Percentiles rank a stretch among this genome's conserved stretches.
Conservation (phyloP, 2,797 vertebrate species). For the Amblyraja radiata region DNA sequence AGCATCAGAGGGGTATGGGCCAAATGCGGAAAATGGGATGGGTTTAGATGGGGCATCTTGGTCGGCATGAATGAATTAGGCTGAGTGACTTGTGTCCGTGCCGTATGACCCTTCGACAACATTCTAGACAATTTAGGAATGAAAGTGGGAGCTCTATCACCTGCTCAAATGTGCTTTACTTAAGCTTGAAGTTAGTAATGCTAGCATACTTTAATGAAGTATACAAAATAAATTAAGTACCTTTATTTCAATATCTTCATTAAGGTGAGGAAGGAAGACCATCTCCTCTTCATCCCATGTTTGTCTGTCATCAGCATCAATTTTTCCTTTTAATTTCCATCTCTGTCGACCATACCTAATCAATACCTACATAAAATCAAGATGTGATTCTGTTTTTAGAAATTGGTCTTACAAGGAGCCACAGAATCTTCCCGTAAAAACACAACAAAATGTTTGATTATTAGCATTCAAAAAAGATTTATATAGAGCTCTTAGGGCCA, state of each 20-base stretch:
- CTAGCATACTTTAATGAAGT: background rate
- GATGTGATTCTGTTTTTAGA: background rate
- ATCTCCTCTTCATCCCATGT: conserved; percentile 87
- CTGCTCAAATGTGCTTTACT: background rate
- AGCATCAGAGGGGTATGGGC: too few relatives aligned
- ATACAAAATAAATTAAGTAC: conserved; percentile 49
- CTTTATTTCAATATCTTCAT: conserved; percentile 90
- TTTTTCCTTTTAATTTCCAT: conserved; percentile 83
- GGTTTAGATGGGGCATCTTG: too few relatives aligned
- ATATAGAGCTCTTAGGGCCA: too few relatives aligned
- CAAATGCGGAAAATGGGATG: too few relatives aligned
- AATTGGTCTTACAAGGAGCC: background rate
- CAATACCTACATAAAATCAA: conserved; percentile 63
- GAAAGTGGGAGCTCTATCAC: background rate
- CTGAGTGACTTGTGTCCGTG: too few relatives aligned
- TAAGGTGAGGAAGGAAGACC: conserved; percentile 79
- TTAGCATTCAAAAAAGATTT: too few relatives aligned
- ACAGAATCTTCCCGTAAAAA: background rate
- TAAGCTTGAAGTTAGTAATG: background rate
- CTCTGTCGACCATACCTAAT: conserved; percentile 80
- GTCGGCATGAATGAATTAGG: too few relatives aligned
- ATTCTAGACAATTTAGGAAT: background rate
- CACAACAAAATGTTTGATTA: background rate
- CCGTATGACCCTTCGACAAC: too few relatives aligned
- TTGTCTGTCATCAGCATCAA: conserved; percentile 82